These are phyloP conservation scores for Crotalus horridus DNA, from an alignment of 2,113 vertebrate genomes.

Conservation along the genomic window DNA sequence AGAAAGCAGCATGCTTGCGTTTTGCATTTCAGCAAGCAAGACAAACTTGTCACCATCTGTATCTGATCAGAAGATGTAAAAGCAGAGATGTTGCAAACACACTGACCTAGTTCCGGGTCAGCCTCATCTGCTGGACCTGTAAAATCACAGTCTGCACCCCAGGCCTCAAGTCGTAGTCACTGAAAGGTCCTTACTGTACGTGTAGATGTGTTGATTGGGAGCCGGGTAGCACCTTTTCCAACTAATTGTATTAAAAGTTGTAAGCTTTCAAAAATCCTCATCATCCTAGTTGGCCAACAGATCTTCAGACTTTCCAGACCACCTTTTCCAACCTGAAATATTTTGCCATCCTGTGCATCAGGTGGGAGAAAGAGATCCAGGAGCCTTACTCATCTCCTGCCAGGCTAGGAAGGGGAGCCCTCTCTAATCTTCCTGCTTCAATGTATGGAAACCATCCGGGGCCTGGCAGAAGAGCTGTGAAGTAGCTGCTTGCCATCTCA, in stretches of 20 bases:
- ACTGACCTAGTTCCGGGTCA: neutral
- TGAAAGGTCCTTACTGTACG: neutral
- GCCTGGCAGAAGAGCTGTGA: too few relatives aligned
- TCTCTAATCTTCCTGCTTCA: neutral
- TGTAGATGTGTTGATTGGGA: neutral
- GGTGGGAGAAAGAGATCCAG: neutral
- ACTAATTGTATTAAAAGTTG: neutral
- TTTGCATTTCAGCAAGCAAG: neutral
- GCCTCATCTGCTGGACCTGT: neutral
- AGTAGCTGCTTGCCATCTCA: accelerated
- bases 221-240: neutral
- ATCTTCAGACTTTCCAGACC: neutral
- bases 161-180: neutral
- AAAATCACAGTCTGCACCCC: neutral
- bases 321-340: neutral
- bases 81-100: neutral
- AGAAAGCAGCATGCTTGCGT: neutral
- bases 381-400: neutral
- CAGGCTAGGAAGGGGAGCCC: neutral
- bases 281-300: neutral
- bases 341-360: neutral
- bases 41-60: neutral
- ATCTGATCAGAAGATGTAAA: neutral
- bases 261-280: neutral
- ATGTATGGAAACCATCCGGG: accelerated